These are phyloP conservation scores for Clivina fossor DNA, from an alignment of 2,888 invertebrate genomes.

Conservation along the genomic window DNA sequence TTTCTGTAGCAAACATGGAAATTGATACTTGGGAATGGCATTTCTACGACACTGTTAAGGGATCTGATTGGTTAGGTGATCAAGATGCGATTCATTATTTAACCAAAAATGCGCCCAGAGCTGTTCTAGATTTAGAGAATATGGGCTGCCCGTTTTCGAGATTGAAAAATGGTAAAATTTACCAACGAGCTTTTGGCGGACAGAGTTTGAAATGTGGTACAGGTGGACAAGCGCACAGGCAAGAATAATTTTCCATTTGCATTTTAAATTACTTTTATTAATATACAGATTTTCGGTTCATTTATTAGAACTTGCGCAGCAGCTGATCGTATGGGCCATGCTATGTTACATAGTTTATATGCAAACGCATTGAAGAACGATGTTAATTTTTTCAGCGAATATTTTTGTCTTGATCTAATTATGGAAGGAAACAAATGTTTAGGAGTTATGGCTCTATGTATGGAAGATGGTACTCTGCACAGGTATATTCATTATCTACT, in stretches of 20 bases:
- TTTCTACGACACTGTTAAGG: slow-evolving; percentile 75
- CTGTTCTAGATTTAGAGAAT: slow-evolving; percentile 64
- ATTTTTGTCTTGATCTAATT: slow-evolving; percentile 70
- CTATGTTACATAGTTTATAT: slow-evolving; percentile 69
- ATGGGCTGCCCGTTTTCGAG: slow-evolving; percentile 70
- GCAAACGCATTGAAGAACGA: slow-evolving; percentile 68
- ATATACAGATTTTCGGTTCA: neutral
- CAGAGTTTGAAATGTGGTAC: slow-evolving; percentile 68
- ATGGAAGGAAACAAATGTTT: slow-evolving; percentile 63
- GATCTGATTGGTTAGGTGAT: slow-evolving; percentile 77
- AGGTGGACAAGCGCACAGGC: slow-evolving; percentile 62
- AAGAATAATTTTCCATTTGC: neutral
- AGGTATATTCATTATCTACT: too few relatives aligned
- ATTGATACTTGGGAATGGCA: slow-evolving; percentile 76
- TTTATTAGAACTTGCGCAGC: slow-evolving; percentile 61
- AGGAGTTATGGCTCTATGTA: slow-evolving; percentile 65
- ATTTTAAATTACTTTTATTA: slow-evolving; percentile 7
- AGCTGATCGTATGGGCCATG: slow-evolving; percentile 71
- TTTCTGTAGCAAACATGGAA: slow-evolving; percentile 66
- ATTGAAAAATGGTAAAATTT: slow-evolving; percentile 67
- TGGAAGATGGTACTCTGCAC: slow-evolving; percentile 72
- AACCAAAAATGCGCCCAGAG: slow-evolving; percentile 64
- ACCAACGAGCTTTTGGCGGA: slow-evolving; percentile 72
- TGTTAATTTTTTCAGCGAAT: slow-evolving; percentile 72
- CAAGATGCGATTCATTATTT: slow-evolving; percentile 78